Evolutionary conservation across 1,140 invertebrate species (phyloP).

Genomic region (Neodiprion pinetum): DNA sequence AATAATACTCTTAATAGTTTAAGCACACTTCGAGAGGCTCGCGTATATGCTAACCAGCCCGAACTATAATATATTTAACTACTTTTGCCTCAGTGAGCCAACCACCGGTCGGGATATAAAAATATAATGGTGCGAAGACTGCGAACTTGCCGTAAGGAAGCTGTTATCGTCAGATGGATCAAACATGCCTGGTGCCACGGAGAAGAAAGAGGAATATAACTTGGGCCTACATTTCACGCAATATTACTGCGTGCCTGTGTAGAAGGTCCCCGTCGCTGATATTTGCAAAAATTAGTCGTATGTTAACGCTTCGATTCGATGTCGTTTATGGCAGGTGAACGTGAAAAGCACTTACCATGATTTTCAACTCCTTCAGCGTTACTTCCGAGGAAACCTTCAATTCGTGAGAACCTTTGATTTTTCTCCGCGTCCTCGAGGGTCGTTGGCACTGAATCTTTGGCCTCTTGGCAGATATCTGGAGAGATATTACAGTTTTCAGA

Average conservation of each 20-base stretch:
- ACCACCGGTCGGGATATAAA: neutral
- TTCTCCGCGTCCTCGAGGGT: conserved; percentile 52
- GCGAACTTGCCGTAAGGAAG: neutral
- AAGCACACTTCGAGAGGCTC: conserved; percentile 52
- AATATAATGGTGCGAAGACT: conserved; percentile 4
- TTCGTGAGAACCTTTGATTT: conserved; percentile 55
- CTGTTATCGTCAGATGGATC: neutral
- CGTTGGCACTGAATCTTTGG: conserved; percentile 42
- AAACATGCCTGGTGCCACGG: neutral
- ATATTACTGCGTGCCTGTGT: too few relatives aligned
- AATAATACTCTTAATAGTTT: conserved; percentile 61
- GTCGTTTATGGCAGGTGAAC: too few relatives aligned
- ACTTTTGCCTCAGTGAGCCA: conserved; percentile 42
- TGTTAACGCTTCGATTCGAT: too few relatives aligned
- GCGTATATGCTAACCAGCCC: conserved; percentile 60
- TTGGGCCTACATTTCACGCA: too few relatives aligned
- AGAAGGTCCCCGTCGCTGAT: too few relatives aligned
- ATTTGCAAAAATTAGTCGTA: too few relatives aligned
- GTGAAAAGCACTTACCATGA: conserved; percentile 47
- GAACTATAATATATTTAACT: conserved; percentile 56
- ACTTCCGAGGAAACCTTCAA: conserved; percentile 57
- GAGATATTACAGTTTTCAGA: conserved; percentile 3
- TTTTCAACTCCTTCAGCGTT: conserved; percentile 56
- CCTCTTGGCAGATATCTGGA: conserved; percentile 45
- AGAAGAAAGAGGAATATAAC: too few relatives aligned